Base-by-base conservation (phyloP, 2,797 vertebrate species). In the Sparus aurata region DNA sequence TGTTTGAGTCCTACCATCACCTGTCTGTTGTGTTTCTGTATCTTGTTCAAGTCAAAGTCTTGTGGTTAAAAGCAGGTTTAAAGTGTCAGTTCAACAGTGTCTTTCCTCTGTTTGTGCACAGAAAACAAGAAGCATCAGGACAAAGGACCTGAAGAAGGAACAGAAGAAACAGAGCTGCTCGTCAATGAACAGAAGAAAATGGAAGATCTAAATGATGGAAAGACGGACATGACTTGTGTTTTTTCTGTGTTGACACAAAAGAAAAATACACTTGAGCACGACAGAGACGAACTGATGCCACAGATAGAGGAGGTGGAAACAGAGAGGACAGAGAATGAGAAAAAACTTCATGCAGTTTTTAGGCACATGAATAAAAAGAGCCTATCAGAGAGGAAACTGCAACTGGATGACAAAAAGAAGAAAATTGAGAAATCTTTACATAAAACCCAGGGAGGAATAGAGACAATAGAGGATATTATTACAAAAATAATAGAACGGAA, bases 211-310 rank as follows among this genome's bases (percentile, higher is more conserved):
- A 20, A 23, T 23, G 5, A 41, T 45, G 27, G 27, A 27, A 27
- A 45, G 7, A 8, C 17, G 4, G 17, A 30, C 4, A 10, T 72
- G 12, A 9, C 1, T 2, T 0, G 12, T 34, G 9, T 34, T 69
- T 27, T 71, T 52, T 6, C 17, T 20, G 1, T 25, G 9, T 7
- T 73, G 38, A 7, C 1, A 25, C 13, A 64, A 12, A 2, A 46
- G 18, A 22, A 30, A 25, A 15, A n/a, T 9, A 47, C 55, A 8
- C 49, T 62, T 16, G 18, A 53, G 12, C 15, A 1, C 10, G 5
- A 3, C 0, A 43, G 0, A 25, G 3, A 15, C 0, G 18, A 22
- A 25, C 16, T 13, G 1, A 25, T 0, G 2, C 52, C 7, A 25
- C 0, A 70, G 20, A 9, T 70, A 18, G 0, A 13, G 13, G 0